Evolutionary conservation across 2,888 invertebrate genomes (phyloP), one percentile per base, ranked within the genome.

Genomic region (Zaprionus bogoriensis): DNA sequence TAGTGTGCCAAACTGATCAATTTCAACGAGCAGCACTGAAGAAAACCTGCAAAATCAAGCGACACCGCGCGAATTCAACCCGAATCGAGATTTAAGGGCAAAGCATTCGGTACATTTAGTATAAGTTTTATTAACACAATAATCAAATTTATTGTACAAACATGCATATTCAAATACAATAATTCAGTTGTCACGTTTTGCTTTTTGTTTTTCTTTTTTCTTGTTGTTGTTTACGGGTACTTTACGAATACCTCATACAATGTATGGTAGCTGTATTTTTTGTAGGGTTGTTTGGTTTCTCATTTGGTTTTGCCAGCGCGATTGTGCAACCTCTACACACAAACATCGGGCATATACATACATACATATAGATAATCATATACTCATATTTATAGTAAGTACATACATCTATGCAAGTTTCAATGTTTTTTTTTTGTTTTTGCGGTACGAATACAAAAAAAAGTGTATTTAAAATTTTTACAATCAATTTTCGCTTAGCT

Each of bases 41-140:
- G n/a, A n/a, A n/a, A n/a, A n/a, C n/a, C n/a, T n/a, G n/a, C n/a
- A n/a, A n/a, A n/a, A n/a, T n/a, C n/a, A n/a, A n/a, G n/a, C n/a
- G n/a, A n/a, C n/a, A n/a, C n/a, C n/a, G n/a, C n/a, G n/a, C n/a
- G n/a, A n/a, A n/a, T n/a, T n/a, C n/a, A n/a, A n/a, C n/a, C n/a
- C n/a, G n/a, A n/a, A n/a, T n/a, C n/a, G n/a, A n/a, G n/a, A n/a
- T n/a, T n/a, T n/a, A n/a, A n/a, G n/a, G n/a, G n/a, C n/a, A n/a
- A n/a, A n/a, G n/a, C n/a, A n/a, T n/a, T 48, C 20, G 23, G 25
- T 72, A 74, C 69, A 58, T 61, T 19, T 67, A 68, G 45, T 67
- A 62, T 71, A 54, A 53, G 64, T 62, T 82, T 77, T 68, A 78
- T 78, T 75, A 79, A 79, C 82, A 82, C 85, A 68, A 62, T 74